Conservation (phyloP, 2,888 invertebrate genomes). For the Marronus borbonicus region DNA sequence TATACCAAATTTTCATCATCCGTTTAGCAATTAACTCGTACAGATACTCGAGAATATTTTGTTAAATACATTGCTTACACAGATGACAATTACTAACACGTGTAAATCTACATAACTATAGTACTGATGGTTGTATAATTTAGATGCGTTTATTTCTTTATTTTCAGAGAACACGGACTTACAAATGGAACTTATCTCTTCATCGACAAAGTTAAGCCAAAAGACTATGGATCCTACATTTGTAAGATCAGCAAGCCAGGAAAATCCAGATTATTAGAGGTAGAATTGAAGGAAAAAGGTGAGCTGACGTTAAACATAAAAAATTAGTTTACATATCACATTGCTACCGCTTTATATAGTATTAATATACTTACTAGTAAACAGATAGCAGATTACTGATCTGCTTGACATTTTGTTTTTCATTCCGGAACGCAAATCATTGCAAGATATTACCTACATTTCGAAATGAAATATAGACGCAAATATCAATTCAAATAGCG, state of each 20-base stretch:
- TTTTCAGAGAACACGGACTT: constrained; percentile 77
- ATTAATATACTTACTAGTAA: too few species aligned
- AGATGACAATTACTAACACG: too few species aligned
- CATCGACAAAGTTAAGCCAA: constrained; percentile 74
- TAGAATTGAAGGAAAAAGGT: constrained; percentile 75
- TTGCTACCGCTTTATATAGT: too few species aligned
- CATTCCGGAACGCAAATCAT: too few species aligned
- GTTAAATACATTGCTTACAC: too few species aligned
- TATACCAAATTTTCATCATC: neutral
- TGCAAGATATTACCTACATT: neutral
- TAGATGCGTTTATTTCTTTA: neutral
- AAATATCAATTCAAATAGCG: constrained; percentile 19
- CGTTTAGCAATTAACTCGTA: too few species aligned
- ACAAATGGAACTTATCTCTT: constrained; percentile 81
- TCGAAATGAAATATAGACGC: constrained; percentile 17
- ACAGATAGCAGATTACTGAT: too few species aligned
- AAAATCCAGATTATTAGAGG: constrained; percentile 71
- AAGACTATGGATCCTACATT: constrained; percentile 81
- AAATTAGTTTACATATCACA: too few species aligned
- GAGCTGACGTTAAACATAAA: constrained; percentile 53
- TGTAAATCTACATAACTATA: too few species aligned
- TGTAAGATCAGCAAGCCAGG: constrained; percentile 81
- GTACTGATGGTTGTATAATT: too few species aligned
- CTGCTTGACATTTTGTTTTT: too few species aligned
- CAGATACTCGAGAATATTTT: too few species aligned